Evolutionary conservation across 2,888 invertebrate genomes (phyloP), one percentile per base, ranked within the genome.

Genomic region (Lasioglossum zephyrum): DNA sequence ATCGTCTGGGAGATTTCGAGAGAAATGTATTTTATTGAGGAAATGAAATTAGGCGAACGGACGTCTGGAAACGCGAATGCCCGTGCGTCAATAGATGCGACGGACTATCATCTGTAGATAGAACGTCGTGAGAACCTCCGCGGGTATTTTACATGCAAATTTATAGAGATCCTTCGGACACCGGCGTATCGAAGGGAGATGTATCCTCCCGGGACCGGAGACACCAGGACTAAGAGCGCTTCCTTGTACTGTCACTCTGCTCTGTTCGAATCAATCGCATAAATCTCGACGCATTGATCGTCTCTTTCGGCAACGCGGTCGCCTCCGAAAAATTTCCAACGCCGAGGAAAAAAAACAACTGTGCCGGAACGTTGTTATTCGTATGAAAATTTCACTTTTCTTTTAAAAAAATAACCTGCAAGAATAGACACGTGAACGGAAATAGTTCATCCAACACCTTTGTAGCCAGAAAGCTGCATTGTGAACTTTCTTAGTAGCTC

Each of bases 161-260:
- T 95, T 95, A 95, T 95, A 94, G 95, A 95, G 94, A 95, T 95
- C 94, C 94, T 94, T 95, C 94, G 95, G 95, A 95, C 95, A 94
- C 87, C 91, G 90, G 91, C 90, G 92, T 86, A 91, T 89, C 91
- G 91, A 88, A 90, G 89, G 91, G 89, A 89, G 93, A 93, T 91
- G 93, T 93, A 94, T 91, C 91, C 92, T 94, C 94, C 69, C 80
- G 94, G 93, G 94, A 94, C 88, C 90, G 90, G 90, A 93, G 92
- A 93, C 93, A 92, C 94, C 92, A 93, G 93, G 93, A 94, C 95
- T 95, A 95, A 95, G 95, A 95, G 95, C 95, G 94, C 95, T 95
- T 95, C 95, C 95, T 95, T 95, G 95, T 95, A 94, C 95, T 94
- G 95, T 95, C 95, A 95, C 94, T 94, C 94, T 88, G 91, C 92